Conservation (phyloP, 2,888 invertebrate species). For the Drosophila merina region DNA sequence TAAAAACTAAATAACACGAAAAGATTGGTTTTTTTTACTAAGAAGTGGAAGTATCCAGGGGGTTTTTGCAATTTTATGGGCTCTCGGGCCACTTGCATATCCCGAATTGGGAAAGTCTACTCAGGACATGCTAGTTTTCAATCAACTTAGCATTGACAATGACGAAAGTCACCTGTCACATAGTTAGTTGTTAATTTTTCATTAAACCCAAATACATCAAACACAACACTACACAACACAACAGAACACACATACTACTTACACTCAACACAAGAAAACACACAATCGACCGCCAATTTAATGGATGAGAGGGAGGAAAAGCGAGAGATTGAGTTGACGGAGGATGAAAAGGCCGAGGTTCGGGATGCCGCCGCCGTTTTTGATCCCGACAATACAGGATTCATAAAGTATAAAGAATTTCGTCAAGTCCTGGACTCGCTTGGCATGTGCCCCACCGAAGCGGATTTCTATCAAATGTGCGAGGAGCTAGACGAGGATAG, state of each 20-base stretch:
- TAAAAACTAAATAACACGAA: neutral
- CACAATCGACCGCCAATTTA: neutral
- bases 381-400: neutral
- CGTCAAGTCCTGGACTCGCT: neutral
- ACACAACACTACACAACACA: neutral
- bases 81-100: too few species aligned
- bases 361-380: neutral
- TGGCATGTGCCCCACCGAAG: constrained; percentile 8
- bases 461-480: constrained; percentile 14
- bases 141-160: too few species aligned
- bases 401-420: neutral
- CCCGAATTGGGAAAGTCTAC: too few species aligned
- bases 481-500: neutral
- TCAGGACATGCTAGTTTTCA: too few species aligned
- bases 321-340: neutral
- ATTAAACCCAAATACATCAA: neutral
- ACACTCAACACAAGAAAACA: neutral
- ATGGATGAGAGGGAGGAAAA: neutral
- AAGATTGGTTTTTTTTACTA: too few species aligned
- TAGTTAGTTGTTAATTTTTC: neutral
- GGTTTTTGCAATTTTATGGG: too few species aligned
- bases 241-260: neutral
- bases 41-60: too few species aligned
- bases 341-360: neutral
- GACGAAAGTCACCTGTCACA: neutral